Conservation (phyloP, 2,797 vertebrate species). For the Spondyliosoma cantharus region DNA sequence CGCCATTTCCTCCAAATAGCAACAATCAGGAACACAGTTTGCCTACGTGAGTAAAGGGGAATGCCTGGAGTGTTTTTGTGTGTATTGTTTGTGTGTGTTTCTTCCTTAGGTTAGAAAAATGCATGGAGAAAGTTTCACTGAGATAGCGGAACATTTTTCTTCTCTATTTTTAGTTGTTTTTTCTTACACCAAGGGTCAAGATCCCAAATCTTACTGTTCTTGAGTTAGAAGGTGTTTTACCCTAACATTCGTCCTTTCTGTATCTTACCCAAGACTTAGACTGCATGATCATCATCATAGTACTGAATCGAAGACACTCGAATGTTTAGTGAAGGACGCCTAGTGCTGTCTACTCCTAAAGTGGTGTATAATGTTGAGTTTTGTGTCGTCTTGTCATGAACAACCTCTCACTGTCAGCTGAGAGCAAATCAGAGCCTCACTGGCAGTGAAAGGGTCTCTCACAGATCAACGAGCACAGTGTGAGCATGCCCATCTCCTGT, state of each 20-base stretch:
- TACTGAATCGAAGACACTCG: slow-evolving; percentile 50
- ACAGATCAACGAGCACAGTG: slow-evolving; percentile 83
- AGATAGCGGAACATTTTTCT: slow-evolving; percentile 29
- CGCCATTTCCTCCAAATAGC: slow-evolving; percentile 85
- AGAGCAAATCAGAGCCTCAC: slow-evolving; percentile 40
- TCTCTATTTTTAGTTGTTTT: slow-evolving; percentile 36
- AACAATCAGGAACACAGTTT: slow-evolving; percentile 86
- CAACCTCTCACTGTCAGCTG: slow-evolving; percentile 82
- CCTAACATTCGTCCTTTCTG: slow-evolving; percentile 38
- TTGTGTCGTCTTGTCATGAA: slow-evolving; percentile 51
- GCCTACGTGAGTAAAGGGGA: slow-evolving; percentile 87
- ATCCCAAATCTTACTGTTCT: slow-evolving; percentile 41
- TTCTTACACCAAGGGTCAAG: slow-evolving; percentile 61
- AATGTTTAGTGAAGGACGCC: slow-evolving; percentile 42
- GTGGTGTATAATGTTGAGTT: slow-evolving; percentile 52
- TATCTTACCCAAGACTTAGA: slow-evolving; percentile 56
- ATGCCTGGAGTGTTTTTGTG: slow-evolving; percentile 77
- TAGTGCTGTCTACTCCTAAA: slow-evolving; percentile 62
- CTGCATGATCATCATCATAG: slow-evolving; percentile 67
- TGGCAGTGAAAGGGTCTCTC: slow-evolving; percentile 82
- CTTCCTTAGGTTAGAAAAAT: slow-evolving; percentile 70
- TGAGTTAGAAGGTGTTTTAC: slow-evolving; percentile 47
- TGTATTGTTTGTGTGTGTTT: slow-evolving; percentile 77
- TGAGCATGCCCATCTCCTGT: slow-evolving; percentile 85
- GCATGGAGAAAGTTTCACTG: slow-evolving; percentile 81